These are phyloP conservation scores for Suricata suricatta DNA, from an alignment of 2,113 vertebrate genomes.

Conservation along the genomic window DNA sequence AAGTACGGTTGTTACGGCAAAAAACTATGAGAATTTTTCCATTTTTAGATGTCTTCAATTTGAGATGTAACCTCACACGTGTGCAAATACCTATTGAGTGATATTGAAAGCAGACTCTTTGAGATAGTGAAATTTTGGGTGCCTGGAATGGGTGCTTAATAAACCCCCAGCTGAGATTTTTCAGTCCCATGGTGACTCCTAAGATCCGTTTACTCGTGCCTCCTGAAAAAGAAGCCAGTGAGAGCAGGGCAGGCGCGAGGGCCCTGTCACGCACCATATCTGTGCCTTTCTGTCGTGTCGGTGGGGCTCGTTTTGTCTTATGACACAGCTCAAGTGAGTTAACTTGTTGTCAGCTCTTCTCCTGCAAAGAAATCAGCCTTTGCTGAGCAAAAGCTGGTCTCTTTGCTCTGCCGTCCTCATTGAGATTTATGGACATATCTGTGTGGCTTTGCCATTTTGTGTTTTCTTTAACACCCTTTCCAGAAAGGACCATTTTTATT, in stretches of 20 bases:
- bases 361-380: slow-evolving; percentile 66
- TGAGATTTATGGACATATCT: slow-evolving; percentile 38
- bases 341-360: slow-evolving; percentile 42
- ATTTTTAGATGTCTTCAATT: neutral
- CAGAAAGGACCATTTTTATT: slow-evolving; percentile 38
- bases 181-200: neutral
- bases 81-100: neutral
- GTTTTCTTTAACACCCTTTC: slow-evolving; percentile 57
- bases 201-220: neutral
- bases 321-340: neutral
- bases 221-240: neutral
- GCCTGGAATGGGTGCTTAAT: neutral
- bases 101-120: neutral
- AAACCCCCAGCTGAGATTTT: neutral
- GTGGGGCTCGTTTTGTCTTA: slow-evolving; percentile 43
- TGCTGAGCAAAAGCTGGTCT: slow-evolving; percentile 63
- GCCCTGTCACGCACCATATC: slow-evolving; percentile 43
- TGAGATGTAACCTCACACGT: neutral
- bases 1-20: neutral
- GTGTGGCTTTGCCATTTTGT: slow-evolving; percentile 75
- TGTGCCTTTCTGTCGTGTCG: slow-evolving; percentile 70
- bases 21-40: neutral
- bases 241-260: neutral
- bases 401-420: slow-evolving; percentile 57
- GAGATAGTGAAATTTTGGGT: neutral